A percentile compares a stretch with the other conserved stretches of the same genome.
Conservation (phyloP, 2,113 vertebrate species). For the Ceratotherium simum region DNA sequence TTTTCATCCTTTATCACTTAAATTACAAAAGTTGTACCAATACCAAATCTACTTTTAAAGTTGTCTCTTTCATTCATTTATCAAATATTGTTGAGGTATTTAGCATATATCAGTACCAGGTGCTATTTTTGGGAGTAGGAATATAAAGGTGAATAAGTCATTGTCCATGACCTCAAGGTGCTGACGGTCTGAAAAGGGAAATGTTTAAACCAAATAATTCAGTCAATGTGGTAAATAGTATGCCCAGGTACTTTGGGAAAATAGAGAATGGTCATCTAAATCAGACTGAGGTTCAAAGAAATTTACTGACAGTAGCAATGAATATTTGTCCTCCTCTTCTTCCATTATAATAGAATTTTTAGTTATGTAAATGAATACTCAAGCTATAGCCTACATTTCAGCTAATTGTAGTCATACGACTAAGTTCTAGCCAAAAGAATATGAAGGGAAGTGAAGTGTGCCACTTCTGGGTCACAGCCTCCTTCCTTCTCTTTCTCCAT, state of each 20-base stretch:
- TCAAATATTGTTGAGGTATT: constrained; percentile 8
- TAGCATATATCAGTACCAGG: background rate
- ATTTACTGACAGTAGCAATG: background rate
- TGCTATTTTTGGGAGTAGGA: background rate
- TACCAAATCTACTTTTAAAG: background rate
- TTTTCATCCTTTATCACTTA: constrained; percentile 16
- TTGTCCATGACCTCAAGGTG: background rate
- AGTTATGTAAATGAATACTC: background rate
- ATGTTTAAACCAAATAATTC: constrained; percentile 32
- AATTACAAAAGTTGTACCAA: constrained; percentile 21
- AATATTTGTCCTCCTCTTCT: background rate
- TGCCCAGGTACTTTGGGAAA: background rate
- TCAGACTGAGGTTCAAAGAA: background rate
- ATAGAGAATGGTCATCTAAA: constrained; percentile 4
- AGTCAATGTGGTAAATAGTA: background rate
- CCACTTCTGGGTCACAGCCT: background rate
- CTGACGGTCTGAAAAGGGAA: background rate
- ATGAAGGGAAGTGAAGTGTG: background rate
- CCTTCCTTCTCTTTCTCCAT: background rate
- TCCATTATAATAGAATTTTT: background rate
- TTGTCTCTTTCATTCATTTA: background rate
- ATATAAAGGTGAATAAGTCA: constrained; percentile 2
- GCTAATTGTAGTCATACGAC: background rate
- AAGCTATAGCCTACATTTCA: background rate
- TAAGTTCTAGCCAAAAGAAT: background rate